These are phyloP conservation scores for Amphiprion percula DNA, from an alignment of 2,113 vertebrate species.

Conservation along the genomic window DNA sequence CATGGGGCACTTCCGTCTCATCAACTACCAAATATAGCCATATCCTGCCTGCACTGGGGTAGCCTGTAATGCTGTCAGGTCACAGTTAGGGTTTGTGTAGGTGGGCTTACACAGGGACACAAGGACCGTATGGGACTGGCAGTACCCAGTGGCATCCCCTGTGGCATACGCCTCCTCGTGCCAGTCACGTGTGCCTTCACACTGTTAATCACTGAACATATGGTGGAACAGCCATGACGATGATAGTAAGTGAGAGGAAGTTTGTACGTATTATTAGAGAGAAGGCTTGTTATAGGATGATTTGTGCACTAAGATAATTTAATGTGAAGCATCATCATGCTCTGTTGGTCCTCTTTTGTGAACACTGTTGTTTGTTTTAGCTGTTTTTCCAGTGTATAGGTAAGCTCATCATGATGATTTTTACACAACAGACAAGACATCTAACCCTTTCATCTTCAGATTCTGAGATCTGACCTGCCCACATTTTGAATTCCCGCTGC, in stretches of 20 bases:
- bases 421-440: neutral
- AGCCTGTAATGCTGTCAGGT: constrained; percentile 50
- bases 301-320: neutral
- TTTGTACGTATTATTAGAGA: constrained; percentile 33
- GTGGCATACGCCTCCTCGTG: constrained; percentile 53
- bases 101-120: constrained; percentile 60
- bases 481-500: constrained; percentile 52
- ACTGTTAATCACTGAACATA: constrained; percentile 63
- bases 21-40: constrained; percentile 63
- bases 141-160: constrained; percentile 57
- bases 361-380: constrained; percentile 20
- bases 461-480: constrained; percentile 23
- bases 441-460: constrained; percentile 23
- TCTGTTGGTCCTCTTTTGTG: neutral
- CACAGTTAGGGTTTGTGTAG: constrained; percentile 61
- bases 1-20: constrained; percentile 42
- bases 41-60: constrained; percentile 63
- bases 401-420: constrained; percentile 10
- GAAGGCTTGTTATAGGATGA: constrained; percentile 7
- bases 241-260: constrained; percentile 9
- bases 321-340: neutral
- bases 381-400: constrained; percentile 2
- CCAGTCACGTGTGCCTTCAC: constrained; percentile 50
- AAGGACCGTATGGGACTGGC: constrained; percentile 63
- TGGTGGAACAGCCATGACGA: constrained; percentile 53